These are phyloP conservation scores for Vulpes ferrilata DNA, from an alignment of 2,113 vertebrate species.

Conservation along the genomic window DNA sequence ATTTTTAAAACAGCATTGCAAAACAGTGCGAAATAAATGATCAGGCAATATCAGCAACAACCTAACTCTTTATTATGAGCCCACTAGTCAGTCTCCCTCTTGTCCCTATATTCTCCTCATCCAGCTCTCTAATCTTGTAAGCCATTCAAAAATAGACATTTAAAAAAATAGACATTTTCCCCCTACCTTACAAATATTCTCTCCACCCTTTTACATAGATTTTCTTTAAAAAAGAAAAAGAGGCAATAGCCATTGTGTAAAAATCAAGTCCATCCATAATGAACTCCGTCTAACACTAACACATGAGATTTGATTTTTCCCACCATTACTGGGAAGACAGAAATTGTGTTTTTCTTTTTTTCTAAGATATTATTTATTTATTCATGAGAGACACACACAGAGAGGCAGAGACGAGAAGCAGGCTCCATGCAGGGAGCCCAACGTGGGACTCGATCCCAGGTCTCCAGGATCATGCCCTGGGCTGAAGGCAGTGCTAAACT, in stretches of 20 bases:
- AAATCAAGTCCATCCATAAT: neutral
- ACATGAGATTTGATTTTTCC: neutral
- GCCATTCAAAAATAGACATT: neutral
- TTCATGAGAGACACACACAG: too few relatives aligned
- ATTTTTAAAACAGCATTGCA: neutral
- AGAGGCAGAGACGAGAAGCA: too few relatives aligned
- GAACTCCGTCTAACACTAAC: neutral
- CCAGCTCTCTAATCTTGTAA: neutral
- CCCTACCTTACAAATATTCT: neutral
- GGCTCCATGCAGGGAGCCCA: too few relatives aligned
- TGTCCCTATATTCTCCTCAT: neutral
- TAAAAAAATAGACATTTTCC: neutral
- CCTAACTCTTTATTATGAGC: neutral
- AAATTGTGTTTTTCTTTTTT: neutral
- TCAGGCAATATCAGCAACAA: neutral
- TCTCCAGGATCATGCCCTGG: too few relatives aligned
- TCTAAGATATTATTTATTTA: too few relatives aligned
- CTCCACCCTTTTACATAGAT: neutral
- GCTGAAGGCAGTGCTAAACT: too few relatives aligned
- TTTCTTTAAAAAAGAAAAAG: neutral
- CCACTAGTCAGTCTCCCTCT: neutral
- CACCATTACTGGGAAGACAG: neutral
- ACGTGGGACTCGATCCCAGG: too few relatives aligned
- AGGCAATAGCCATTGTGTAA: neutral
- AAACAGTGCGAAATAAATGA: slow-evolving; percentile 36